Evolutionary conservation across 2,888 invertebrate species (phyloP), one percentile per base, ranked within the genome.

Genomic region (Rhyacophila evoluta): DNA sequence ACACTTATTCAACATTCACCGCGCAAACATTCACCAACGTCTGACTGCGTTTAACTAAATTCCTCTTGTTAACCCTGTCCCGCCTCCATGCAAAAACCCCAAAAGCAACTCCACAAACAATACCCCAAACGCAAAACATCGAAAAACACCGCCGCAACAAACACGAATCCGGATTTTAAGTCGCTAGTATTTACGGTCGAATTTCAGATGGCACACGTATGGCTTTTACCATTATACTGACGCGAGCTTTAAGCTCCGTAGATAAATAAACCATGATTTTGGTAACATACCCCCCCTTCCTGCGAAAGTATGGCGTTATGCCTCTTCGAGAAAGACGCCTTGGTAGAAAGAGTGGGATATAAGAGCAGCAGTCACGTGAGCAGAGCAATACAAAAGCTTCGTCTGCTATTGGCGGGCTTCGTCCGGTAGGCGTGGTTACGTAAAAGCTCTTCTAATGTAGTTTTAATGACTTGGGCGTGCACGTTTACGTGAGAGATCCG

Each of bases 221-320:
- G 69, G 36, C 71, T 27, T 70, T 36, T 29, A 33, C 70, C 77
- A 74, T 70, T 33, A 67, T 55, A 55, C 55, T 55, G 68, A 72
- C 27, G 28, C 2, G 71, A 12, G 70, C 55, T 73, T 79, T 33
- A 78, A 27, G 82, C 82, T 83, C 73, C 78, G 68, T 72, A 55
- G 68, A 79, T 81, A 82, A 81, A 80, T 79, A 79, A 81, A 81
- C 77, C 72, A 76, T 77, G 68, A 80, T 72, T 41, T 69, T 38
- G 77, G 69, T 75, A 69, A 77, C 80, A 78, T 73, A 72, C 74
- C 71, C 81, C 84, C 86, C 85, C 84, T 85, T 84, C 85, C 83
- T 68, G 84, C 83, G 83, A 83, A 80, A 85, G 86, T 84, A 85
- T 87, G 80, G 81, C 79, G 80, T 67, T 69, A 27, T 12, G 69